Evolutionary conservation across 2,888 invertebrate genomes (phyloP).

Genomic region (Ophioninae sp.): DNA sequence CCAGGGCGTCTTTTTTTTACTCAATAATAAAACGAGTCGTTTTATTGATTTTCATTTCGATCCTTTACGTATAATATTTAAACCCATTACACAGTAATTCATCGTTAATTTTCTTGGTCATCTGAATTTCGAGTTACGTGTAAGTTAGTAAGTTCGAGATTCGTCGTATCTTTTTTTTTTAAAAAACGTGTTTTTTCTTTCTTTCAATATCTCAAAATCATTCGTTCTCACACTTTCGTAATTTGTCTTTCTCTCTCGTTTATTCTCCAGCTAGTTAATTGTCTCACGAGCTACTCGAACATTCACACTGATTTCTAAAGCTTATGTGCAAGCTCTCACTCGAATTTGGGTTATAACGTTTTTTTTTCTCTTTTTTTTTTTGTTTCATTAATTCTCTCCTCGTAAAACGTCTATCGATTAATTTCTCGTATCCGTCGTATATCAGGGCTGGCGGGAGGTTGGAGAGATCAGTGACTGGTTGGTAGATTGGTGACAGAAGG

Average conservation of each 20-base stretch:
- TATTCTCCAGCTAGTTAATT: slow-evolving; percentile 28
- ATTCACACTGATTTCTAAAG: slow-evolving; percentile 48
- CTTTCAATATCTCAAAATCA: no score
- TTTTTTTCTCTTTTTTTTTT: no score
- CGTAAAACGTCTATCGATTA: slow-evolving; percentile 31
- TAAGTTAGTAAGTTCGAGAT: slow-evolving; percentile 63
- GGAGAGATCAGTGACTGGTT: no score
- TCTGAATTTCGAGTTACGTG: slow-evolving; percentile 65
- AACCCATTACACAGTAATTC: slow-evolving; percentile 59
- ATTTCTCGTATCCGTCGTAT: slow-evolving; percentile 55
- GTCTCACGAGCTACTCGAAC: slow-evolving; percentile 39
- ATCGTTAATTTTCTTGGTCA: slow-evolving; percentile 69
- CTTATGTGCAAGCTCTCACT: slow-evolving; percentile 50
- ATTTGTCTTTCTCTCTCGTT: slow-evolving; percentile 18
- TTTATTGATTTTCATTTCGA: slow-evolving; percentile 28
- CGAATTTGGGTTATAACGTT: no score
- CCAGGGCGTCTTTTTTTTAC: slow-evolving; percentile 21
- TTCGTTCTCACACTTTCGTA: slow-evolving; percentile 33
- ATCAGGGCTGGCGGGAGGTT: slow-evolving; percentile 41
- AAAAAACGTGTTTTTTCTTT: slow-evolving; percentile 48
- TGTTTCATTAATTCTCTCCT: slow-evolving; percentile 6
- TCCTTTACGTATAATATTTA: slow-evolving; percentile 36
- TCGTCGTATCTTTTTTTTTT: slow-evolving; percentile 48
- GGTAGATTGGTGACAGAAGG: no score
- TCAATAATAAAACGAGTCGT: slow-evolving; percentile 52